These are phyloP conservation scores for Emys orbicularis DNA, from an alignment of 2,797 vertebrate genomes.

Conservation along the genomic window DNA sequence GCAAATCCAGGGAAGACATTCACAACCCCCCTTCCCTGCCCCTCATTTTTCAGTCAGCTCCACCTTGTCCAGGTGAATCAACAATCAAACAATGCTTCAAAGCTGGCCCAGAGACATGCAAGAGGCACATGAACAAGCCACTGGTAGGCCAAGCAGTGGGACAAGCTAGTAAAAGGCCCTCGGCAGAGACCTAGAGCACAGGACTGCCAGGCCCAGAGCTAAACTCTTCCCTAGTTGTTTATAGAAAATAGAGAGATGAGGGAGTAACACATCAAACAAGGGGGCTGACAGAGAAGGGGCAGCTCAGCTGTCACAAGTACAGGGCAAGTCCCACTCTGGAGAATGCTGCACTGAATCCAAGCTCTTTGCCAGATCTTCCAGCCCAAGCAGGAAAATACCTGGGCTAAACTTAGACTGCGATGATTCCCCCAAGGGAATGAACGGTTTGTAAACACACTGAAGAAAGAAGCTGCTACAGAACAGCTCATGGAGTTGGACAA, in stretches of 20 bases:
- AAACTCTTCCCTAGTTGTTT: not conserved
- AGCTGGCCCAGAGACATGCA: not conserved
- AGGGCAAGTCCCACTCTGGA: not conserved
- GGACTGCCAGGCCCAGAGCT: not conserved
- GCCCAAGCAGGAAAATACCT: not conserved
- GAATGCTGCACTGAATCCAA: no score
- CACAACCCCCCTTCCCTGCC: no score
- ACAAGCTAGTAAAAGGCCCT: not conserved
- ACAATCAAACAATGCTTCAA: no score
- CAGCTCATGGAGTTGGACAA: not conserved
- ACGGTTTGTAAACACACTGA: not conserved
- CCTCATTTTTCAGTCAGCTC: no score
- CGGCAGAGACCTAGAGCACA: not conserved
- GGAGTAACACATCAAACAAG: not conserved
- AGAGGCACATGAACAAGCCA: not conserved
- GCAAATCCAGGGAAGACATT: no score
- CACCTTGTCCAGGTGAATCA: no score
- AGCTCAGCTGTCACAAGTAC: not conserved
- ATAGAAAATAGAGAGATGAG: not conserved
- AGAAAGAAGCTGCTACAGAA: not conserved
- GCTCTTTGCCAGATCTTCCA: not conserved
- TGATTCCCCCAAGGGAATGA: not conserved
- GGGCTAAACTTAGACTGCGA: not conserved
- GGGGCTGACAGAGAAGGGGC: not conserved
- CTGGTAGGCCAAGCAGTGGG: no score